Conservation (phyloP, 2,113 vertebrate genomes). For the Chaetodon auriga region DNA sequence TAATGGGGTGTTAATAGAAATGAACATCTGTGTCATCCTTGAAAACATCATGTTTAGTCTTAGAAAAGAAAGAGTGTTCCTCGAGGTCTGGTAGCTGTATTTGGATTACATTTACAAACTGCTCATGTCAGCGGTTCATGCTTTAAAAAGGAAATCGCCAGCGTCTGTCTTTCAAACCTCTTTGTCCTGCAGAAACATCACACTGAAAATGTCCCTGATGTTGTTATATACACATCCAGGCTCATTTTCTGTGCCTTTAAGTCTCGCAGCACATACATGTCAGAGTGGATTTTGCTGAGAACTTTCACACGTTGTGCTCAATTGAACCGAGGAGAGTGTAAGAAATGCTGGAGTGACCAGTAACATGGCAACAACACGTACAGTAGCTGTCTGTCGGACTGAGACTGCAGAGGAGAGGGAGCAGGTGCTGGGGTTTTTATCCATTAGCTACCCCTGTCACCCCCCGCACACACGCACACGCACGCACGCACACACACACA, state of each 20-base stretch:
- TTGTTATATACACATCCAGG: neutral
- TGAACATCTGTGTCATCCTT: neutral
- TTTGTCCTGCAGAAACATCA: neutral
- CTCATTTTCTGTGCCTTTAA: neutral
- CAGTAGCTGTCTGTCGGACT: slow-evolving; percentile 32
- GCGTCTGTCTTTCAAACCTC: neutral
- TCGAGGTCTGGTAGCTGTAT: neutral
- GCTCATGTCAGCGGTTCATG: neutral
- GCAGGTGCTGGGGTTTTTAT: slow-evolving; percentile 73
- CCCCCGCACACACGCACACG: slow-evolving; percentile 21
- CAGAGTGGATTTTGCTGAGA: neutral
- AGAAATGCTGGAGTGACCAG: slow-evolving; percentile 26
- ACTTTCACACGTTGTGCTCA: slow-evolving; percentile 27
- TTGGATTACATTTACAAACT: neutral
- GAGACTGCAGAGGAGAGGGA: slow-evolving; percentile 60
- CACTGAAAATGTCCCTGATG: neutral
- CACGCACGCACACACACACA: slow-evolving; percentile 25
- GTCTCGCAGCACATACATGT: neutral
- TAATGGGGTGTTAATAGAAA: neutral
- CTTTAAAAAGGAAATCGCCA: neutral
- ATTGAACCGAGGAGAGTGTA: neutral
- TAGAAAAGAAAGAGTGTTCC: neutral
- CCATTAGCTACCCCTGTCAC: slow-evolving; percentile 60
- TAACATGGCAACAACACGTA: slow-evolving; percentile 60
- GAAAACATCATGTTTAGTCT: neutral